Base-by-base conservation (phyloP, 2,888 invertebrate species). In the Netelia melanura region DNA sequence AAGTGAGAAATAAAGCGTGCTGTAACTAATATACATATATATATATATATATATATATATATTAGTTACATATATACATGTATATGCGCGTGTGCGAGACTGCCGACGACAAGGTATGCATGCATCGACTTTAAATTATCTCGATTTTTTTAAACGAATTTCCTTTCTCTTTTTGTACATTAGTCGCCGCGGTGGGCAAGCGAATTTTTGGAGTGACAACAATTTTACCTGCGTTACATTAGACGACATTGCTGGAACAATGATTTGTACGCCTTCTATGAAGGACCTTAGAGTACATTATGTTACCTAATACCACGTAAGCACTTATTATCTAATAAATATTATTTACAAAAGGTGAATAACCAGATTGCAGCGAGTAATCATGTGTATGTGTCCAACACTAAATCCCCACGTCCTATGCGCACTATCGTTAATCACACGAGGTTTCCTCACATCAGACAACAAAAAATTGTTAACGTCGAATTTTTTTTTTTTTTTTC, bases 211-310 rank as follows among this genome's bases (percentile, higher is more conserved):
- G 77, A 85, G 82, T 88, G 91, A 90, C 90, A 90, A 89, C 88
- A 89, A 91, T 91, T 91, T 91, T 92, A 91, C 91, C 92, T 91
- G 90, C 90, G 91, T 91, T 91, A 90, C 90, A 89, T 88, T 91
- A 91, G 91, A 91, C 87, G 91, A 91, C 92, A 92, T 92, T 92
- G 92, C 92, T 92, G 92, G 92, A 92, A 92, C 92, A 92, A 92
- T 92, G 92, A 92, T 91, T 92, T 92, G 91, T 92, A 92, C 92
- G 88, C 91, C 92, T 92, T 92, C 92, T 92, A 92, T 92, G 92
- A 92, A 92, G 91, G 92, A 92, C 89, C 89, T 89, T 92, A 91
- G 92, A 91, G 89, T 90, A 92, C 91, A 89, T 92, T 92, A 91
- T 91, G 92, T 92, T 91, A 92, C 90, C 91, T 92, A 91, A 92